A percentile compares a stretch with the other conserved stretches of the same genome.
These are phyloP conservation scores for Tetragonula carbonaria DNA, from an alignment of 2,888 invertebrate species.

Conservation along the genomic window DNA sequence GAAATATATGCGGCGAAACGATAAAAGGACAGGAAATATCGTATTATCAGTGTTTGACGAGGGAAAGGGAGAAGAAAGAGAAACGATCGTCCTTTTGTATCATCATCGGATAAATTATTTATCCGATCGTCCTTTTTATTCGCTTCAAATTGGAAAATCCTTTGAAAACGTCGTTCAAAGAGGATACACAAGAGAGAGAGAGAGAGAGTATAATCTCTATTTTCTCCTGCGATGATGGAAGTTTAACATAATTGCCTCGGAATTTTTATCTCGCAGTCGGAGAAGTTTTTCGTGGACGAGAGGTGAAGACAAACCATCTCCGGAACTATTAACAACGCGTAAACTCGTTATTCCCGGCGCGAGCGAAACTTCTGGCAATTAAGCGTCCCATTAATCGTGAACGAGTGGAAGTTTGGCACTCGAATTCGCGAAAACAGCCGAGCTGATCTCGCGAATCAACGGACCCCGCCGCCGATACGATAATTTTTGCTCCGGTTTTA, in stretches of 20 bases:
- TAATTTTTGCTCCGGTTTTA: conserved; percentile 23
- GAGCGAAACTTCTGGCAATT: conserved; percentile 26
- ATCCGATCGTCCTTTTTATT: background rate
- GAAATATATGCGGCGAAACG: background rate
- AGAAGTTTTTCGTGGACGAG: background rate
- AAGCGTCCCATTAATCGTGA: conserved; percentile 34
- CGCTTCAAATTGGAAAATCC: background rate
- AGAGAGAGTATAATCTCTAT: background rate
- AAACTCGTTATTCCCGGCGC: conserved; percentile 15
- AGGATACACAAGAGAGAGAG: background rate
- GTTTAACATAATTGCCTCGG: background rate
- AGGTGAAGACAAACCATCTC: background rate
- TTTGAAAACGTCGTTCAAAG: background rate
- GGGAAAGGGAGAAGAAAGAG: background rate
- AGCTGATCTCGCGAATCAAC: background rate
- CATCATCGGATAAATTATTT: background rate
- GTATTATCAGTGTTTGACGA: background rate
- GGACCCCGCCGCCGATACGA: conserved; percentile 21
- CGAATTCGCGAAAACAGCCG: conserved; percentile 30
- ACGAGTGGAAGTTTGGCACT: conserved; percentile 3
- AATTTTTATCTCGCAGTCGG: background rate
- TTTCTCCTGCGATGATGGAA: no score
- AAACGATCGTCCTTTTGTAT: background rate
- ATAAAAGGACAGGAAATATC: conserved; percentile 13
- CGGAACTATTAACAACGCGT: conserved; percentile 27